Base-by-base conservation (phyloP, 2,113 vertebrate species). In the Heterochromis multidens region DNA sequence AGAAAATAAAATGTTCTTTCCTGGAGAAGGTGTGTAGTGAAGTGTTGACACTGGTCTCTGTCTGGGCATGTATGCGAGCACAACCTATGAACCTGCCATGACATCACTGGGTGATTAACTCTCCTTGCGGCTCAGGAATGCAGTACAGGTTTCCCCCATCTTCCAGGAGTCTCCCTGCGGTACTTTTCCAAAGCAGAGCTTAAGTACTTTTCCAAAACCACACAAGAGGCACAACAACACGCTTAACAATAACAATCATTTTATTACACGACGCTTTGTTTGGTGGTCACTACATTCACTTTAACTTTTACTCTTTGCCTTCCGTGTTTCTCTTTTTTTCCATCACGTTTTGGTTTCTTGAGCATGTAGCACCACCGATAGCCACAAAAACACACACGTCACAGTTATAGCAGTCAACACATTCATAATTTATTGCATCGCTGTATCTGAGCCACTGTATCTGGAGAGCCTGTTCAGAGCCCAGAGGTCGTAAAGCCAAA, bases 91-190 rank as follows among this genome's bases (percentile, higher is more conserved):
- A 90, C 74, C 90, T 88, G 89, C 87, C 56, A 85, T 94, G 91
- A 94, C 92, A 86, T 94, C 92, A 93, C 67, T 82, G 83, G 87
- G 61, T 79, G 83, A 89, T 87, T 86, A 82, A 74, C 4, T 57
- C 37, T 61, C 86, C 87, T 95, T 86, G 91, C 16, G 33, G 54
- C 86, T 85, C 74, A 94, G 90, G 95, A 96, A 96, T 96, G 92
- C 86, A 49, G 61, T 37, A 0, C 23, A 87, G 87, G 94, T 76
- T 93, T 93, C 87, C 91, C 92, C 90, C 43, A 35, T 70, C 79
- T 79, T 89, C 27, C n/a, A 82, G 35, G 59, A 85, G 63, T 46
- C 70, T 17, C 17, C 57, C 54, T 43, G 31, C 57, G 10, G 89
- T 91, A 87, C 58, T 93, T 94, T 95, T 94, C 94, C 93, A 87